These are phyloP conservation scores for Sylvia atricapilla DNA, from an alignment of 2,113 vertebrate species.

Conservation along the genomic window DNA sequence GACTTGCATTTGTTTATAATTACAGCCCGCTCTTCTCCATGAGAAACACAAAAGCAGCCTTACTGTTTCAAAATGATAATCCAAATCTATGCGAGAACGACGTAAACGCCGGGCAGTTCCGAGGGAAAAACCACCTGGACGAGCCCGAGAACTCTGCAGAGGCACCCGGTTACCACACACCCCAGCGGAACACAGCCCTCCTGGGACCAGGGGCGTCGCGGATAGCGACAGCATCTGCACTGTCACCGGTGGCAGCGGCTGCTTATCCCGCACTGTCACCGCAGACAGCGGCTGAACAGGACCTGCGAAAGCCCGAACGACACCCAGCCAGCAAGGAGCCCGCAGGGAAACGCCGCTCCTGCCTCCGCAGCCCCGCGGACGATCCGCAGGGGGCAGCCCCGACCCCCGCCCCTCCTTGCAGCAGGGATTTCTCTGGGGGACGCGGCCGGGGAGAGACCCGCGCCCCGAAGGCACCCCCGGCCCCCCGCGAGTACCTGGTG, in stretches of 20 bases:
- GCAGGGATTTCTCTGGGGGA: not conserved
- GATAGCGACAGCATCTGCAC: not conserved
- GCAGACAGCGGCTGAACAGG: not conserved
- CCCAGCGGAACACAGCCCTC: not conserved
- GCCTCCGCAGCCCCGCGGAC: not conserved
- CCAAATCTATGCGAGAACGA: not conserved
- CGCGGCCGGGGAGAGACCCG: not conserved
- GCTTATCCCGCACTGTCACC: not conserved
- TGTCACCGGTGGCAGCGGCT: rapidly evolving
- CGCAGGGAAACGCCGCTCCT: not conserved
- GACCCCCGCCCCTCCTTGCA: not conserved
- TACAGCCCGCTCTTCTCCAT: not conserved
- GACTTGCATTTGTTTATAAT: not conserved
- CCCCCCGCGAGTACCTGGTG: not conserved
- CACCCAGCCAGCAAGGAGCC: not conserved
- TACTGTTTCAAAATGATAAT: not conserved
- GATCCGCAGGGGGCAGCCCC: not conserved
- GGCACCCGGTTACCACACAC: not conserved
- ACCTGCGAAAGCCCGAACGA: not conserved
- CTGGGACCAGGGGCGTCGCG: not conserved
- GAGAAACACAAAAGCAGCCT: not conserved
- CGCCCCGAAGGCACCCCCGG: not conserved
- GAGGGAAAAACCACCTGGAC: not conserved
- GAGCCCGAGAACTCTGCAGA: not conserved
- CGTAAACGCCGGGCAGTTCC: not conserved